These are phyloP conservation scores for Erpetoichthys calabaricus DNA, from an alignment of 2,797 vertebrate genomes.

Conservation along the genomic window DNA sequence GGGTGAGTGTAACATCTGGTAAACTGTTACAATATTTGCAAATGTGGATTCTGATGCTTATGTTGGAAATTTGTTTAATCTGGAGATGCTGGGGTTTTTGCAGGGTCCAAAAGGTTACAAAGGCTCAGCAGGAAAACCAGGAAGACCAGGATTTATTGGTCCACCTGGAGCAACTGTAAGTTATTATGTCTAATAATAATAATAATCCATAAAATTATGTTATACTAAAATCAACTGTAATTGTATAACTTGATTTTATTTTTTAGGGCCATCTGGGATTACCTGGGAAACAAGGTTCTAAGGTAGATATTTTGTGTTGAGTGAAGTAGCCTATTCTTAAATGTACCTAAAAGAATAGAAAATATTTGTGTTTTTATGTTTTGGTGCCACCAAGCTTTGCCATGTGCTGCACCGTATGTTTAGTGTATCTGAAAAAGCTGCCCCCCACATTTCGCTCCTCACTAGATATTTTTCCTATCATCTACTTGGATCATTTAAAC, in stretches of 20 bases:
- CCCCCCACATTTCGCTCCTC: no score
- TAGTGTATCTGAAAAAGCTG: no score
- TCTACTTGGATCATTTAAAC: no score
- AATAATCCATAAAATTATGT: slow-evolving; percentile 20
- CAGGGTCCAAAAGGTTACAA: slow-evolving; percentile 54
- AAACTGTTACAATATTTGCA: no score
- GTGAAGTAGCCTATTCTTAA: not conserved
- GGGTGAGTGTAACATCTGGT: no score
- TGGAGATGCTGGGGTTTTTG: slow-evolving; percentile 11
- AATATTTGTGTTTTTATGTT: not conserved
- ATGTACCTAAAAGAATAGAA: not conserved
- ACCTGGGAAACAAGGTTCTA: slow-evolving; percentile 39
- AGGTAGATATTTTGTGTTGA: slow-evolving; percentile 36
- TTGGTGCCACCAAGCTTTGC: no score
- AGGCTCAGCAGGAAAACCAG: slow-evolving; percentile 54
- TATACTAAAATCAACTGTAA: slow-evolving; percentile 10
- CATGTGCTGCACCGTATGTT: no score
- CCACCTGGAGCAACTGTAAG: slow-evolving; percentile 51
- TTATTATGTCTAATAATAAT: slow-evolving; percentile 19
- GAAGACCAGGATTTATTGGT: slow-evolving; percentile 57
- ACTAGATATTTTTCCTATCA: no score
- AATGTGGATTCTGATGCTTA: no score
- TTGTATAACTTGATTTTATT: slow-evolving; percentile 32
- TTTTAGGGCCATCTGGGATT: slow-evolving; percentile 52
- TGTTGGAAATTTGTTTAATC: no score